These are phyloP conservation scores for Falco punctatus DNA, from an alignment of 2,113 vertebrate species.

Conservation along the genomic window DNA sequence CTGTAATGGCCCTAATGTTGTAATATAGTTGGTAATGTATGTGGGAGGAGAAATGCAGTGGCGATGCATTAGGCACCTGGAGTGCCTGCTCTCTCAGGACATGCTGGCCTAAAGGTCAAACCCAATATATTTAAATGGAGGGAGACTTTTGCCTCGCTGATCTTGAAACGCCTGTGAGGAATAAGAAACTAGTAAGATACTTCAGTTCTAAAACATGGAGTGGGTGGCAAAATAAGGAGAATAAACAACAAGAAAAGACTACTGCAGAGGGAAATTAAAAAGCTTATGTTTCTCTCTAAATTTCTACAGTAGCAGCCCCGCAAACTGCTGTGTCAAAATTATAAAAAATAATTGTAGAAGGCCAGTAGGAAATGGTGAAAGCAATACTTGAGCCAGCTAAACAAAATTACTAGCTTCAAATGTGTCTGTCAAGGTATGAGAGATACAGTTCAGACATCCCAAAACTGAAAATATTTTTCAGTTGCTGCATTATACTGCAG, in stretches of 20 bases:
- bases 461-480: background rate
- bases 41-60: background rate
- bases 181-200: background rate
- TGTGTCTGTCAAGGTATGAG: background rate
- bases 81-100: accelerated
- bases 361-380: background rate
- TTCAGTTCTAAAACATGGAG: background rate
- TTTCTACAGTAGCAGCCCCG: background rate
- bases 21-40: background rate
- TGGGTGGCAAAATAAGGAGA: background rate
- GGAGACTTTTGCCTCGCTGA: background rate
- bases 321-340: background rate
- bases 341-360: background rate
- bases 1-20: background rate
- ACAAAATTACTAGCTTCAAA: background rate
- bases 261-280: background rate
- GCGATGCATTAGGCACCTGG: background rate
- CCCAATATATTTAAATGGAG: background rate
- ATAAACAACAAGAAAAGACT: background rate
- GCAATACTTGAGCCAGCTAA: background rate
- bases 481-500: background rate
- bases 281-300: background rate
- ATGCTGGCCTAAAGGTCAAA: background rate
- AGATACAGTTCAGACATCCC: background rate
- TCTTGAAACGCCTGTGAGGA: background rate